Percentiles rank a stretch among this genome's conserved stretches.
phyloP scores from a whole-genome alignment of 2,113 vertebrate genomes.

The Peucedramus taeniatus region DNA sequence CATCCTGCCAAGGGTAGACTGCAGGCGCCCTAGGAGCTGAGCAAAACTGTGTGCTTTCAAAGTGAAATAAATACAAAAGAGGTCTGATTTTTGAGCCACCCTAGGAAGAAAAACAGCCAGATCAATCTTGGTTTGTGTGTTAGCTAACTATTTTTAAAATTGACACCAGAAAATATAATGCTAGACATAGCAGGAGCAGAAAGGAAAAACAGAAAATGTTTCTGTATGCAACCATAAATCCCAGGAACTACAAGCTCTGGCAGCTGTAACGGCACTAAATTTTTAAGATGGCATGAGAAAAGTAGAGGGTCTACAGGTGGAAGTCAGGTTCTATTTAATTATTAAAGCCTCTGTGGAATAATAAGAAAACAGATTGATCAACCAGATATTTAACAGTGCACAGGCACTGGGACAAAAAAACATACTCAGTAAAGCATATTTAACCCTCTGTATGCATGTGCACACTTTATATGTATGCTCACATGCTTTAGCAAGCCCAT shows the following conservation, averaged over 20 bases:
- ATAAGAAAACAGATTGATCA: slow-evolving; percentile 3
- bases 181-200: background rate
- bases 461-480: background rate
- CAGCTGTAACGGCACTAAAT: background rate
- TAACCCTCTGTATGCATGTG: background rate
- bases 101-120: background rate
- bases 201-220: background rate
- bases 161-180: background rate
- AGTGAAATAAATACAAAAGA: background rate
- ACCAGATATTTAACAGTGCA: background rate
- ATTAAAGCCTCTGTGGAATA: background rate
- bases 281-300: slow-evolving; percentile 7
- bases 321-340: slow-evolving; percentile 16
- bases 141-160: background rate
- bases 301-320: background rate
- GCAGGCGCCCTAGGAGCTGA: background rate
- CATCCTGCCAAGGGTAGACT: background rate
- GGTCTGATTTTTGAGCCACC: background rate
- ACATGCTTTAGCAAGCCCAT: background rate
- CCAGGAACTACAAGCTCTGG: background rate
- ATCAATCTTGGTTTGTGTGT: background rate
- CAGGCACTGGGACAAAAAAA: background rate
- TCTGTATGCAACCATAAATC: background rate
- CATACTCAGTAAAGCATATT: background rate
- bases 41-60: background rate